Percentiles rank a stretch among this genome's conserved stretches.
Conservation (phyloP, 2,797 vertebrate genomes). For the Aplochiton taeniatus region DNA sequence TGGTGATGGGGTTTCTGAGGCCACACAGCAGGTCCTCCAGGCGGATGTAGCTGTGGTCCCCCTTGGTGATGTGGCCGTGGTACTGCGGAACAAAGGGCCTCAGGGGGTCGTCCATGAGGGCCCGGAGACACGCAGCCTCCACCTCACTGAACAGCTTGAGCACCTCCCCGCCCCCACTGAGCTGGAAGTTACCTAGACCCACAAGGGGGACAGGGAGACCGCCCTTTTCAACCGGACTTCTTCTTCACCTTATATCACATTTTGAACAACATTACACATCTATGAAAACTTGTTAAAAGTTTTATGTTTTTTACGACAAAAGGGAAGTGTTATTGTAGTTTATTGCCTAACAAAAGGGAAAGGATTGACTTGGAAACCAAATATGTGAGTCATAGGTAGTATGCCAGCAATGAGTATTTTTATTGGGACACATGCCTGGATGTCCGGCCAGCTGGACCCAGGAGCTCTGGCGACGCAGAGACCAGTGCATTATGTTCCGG, state of each 20-base stretch:
- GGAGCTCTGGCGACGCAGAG: slow-evolving; percentile 79
- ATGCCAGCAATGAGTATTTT: neutral
- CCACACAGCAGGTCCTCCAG: slow-evolving; percentile 86
- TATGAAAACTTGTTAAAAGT: too few relatives aligned
- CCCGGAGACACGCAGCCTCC: slow-evolving; percentile 81
- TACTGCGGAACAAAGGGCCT: slow-evolving; percentile 84
- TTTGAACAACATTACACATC: too few relatives aligned
- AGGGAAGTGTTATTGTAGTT: too few relatives aligned
- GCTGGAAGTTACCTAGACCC: slow-evolving; percentile 81
- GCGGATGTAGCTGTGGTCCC: slow-evolving; percentile 81
- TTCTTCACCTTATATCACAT: too few relatives aligned
- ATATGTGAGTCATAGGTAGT: too few relatives aligned
- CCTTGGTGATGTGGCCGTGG: slow-evolving; percentile 77
- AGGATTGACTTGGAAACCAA: too few relatives aligned
- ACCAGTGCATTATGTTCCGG: slow-evolving; percentile 85
- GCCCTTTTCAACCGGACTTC: neutral
- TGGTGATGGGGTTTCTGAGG: slow-evolving; percentile 82
- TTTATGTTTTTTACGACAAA: too few relatives aligned
- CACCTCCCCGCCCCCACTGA: slow-evolving; percentile 83
- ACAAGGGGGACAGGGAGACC: slow-evolving; percentile 3
- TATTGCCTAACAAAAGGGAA: too few relatives aligned
- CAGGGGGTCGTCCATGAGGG: slow-evolving; percentile 81
- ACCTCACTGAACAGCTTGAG: slow-evolving; percentile 83
- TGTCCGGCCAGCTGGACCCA: slow-evolving; percentile 90
- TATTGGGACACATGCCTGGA: slow-evolving; percentile 72